These are phyloP conservation scores for Bradysia coprophila DNA, from an alignment of 1,140 invertebrate species.

Conservation along the genomic window DNA sequence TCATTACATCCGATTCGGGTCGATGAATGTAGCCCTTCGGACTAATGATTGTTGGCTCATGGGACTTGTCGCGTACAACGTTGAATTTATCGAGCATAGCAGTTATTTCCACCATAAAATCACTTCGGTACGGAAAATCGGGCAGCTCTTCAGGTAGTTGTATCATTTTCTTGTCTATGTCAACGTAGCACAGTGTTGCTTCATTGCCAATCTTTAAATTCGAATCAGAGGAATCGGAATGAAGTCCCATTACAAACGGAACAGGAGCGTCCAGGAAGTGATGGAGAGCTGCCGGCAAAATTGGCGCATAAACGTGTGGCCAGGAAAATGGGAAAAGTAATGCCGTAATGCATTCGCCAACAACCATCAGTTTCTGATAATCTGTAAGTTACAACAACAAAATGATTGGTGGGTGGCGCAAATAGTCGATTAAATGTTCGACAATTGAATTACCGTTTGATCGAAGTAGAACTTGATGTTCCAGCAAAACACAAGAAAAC, in stretches of 20 bases:
- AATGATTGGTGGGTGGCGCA: neutral
- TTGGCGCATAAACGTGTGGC: slow-evolving; percentile 98
- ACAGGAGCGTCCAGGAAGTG: slow-evolving; percentile 98
- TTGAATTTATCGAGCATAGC: slow-evolving; percentile 60
- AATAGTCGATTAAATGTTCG: slow-evolving; percentile 4
- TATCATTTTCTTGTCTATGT: slow-evolving; percentile 82
- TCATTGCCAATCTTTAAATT: slow-evolving; percentile 36
- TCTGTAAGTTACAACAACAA: slow-evolving; percentile 45
- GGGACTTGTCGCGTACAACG: slow-evolving; percentile 19
- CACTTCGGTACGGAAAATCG: slow-evolving; percentile 71
- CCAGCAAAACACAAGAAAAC: slow-evolving; percentile 88
- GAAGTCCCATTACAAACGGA: slow-evolving; percentile 94
- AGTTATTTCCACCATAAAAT: slow-evolving; percentile 72
- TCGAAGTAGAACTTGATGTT: slow-evolving; percentile 90
- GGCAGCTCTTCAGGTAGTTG: slow-evolving; percentile 92
- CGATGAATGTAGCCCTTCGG: slow-evolving; percentile 13
- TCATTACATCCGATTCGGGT: slow-evolving; percentile 30
- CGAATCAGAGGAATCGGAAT: slow-evolving; percentile 31
- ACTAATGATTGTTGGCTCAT: slow-evolving; percentile 9
- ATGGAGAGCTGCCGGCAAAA: slow-evolving; percentile 82
- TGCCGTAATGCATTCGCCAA: slow-evolving; percentile 82
- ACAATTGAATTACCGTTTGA: slow-evolving; percentile 62
- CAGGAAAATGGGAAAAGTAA: slow-evolving; percentile 90
- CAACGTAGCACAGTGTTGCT: slow-evolving; percentile 86
- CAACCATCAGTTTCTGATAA: slow-evolving; percentile 89